Percentiles rank a stretch among this genome's conserved stretches.
These are phyloP conservation scores for Muscicapa comitata DNA, from an alignment of 2,797 vertebrate species.

Conservation along the genomic window DNA sequence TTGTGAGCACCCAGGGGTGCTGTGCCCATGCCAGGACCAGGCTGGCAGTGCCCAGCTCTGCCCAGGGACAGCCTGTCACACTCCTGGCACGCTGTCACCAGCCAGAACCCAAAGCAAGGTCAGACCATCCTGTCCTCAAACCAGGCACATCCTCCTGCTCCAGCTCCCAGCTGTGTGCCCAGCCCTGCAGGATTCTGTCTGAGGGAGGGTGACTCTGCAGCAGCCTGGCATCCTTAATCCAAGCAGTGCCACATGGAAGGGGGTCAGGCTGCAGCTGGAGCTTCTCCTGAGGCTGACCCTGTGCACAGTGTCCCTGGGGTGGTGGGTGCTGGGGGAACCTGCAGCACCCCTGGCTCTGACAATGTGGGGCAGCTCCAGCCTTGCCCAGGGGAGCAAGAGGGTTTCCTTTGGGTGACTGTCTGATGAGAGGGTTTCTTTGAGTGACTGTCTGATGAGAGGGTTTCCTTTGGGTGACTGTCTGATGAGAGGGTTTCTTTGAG, in stretches of 20 bases:
- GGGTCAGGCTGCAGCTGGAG: neutral
- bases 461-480: neutral
- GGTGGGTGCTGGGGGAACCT: neutral
- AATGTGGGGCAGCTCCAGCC: neutral
- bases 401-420: neutral
- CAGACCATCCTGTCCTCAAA: neutral
- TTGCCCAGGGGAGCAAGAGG: neutral
- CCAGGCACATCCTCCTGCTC: accelerated
- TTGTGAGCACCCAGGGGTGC: neutral
- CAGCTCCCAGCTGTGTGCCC: neutral
- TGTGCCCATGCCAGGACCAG: neutral
- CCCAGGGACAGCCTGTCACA: neutral
- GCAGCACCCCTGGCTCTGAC: neutral
- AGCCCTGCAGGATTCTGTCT: neutral
- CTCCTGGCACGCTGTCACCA: neutral
- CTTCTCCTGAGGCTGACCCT: neutral
- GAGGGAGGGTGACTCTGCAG: neutral
- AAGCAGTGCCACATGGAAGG: accelerated
- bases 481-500: neutral
- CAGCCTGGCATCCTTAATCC: neutral
- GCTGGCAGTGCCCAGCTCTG: neutral
- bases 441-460: neutral
- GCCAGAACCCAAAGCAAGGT: neutral
- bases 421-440: too few species aligned
- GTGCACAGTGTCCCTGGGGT: neutral